Conservation (phyloP, 92 coral and sea anemone species). For the Umimayanthus kanabou region DNA sequence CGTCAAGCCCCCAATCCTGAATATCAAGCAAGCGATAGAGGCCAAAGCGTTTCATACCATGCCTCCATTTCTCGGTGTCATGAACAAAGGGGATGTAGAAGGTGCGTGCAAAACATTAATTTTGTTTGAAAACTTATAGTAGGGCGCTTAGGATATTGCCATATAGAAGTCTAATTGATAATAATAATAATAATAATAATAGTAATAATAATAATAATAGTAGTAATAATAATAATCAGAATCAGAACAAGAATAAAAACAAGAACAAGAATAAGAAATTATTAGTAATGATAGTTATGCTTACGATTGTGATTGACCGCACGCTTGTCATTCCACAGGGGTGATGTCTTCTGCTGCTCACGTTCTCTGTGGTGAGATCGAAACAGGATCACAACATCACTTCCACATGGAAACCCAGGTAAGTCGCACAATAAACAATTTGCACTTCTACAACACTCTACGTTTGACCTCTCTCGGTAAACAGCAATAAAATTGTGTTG, state of each 20-base stretch:
- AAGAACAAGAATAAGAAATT: background rate
- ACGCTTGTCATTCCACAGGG: conserved; percentile 47
- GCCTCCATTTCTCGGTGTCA: conserved; percentile 50
- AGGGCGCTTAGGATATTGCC: background rate
- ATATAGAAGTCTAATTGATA: background rate
- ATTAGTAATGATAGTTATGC: no score
- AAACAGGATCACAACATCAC: conserved; percentile 87
- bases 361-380: conserved; percentile 72
- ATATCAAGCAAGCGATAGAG: conserved; percentile 80
- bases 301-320: background rate
- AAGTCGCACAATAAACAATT: background rate
- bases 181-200: no score
- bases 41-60: conserved; percentile 71
- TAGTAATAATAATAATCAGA: no score
- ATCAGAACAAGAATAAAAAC: no score
- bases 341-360: conserved; percentile 77
- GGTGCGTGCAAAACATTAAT: conserved; percentile 41
- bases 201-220: no score
- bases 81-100: conserved; percentile 75
- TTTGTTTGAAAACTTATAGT: background rate
- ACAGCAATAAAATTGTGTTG: no score
- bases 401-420: conserved; percentile 97
- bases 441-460: background rate
- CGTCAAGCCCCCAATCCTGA: conserved; percentile 66
- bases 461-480: no score